A percentile compares a stretch with the other conserved stretches of the same genome.
Evolutionary conservation across 2,888 invertebrate genomes (phyloP).

Genomic region (Strigamia crassipes): DNA sequence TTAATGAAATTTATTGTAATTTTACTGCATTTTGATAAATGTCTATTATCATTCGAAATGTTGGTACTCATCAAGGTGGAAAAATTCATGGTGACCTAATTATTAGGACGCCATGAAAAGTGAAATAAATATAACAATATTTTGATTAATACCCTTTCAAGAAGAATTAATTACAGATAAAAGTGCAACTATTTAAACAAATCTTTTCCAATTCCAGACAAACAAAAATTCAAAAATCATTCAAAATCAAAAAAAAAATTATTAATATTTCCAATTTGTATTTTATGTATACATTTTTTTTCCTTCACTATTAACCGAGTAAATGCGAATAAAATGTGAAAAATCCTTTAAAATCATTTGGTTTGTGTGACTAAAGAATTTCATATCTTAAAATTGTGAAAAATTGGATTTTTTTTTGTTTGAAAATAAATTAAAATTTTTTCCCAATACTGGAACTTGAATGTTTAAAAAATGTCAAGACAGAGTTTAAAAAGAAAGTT

Average conservation of each 20-base stretch:
- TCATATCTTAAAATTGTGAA: not conserved
- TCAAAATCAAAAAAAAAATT: too few species aligned
- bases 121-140: not conserved
- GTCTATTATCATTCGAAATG: too few species aligned
- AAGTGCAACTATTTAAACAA: too few species aligned
- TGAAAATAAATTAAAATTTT: not conserved
- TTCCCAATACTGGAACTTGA: not conserved
- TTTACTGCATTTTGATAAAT: too few species aligned
- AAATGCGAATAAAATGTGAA: too few species aligned
- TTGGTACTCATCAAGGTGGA: not conserved
- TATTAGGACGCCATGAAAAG: not conserved
- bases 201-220: too few species aligned
- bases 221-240: not conserved
- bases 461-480: not conserved
- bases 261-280: too few species aligned
- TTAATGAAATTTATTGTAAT: too few species aligned
- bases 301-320: too few species aligned
- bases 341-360: too few species aligned
- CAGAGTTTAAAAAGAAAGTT: not conserved
- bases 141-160: not conserved
- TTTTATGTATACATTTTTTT: too few species aligned
- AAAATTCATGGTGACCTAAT: conserved; percentile 12
- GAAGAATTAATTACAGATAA: not conserved
- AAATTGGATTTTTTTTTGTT: not conserved
- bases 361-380: not conserved